Conservation (phyloP, 2,888 invertebrate species). For the Thecocarcelia acutangulata region DNA sequence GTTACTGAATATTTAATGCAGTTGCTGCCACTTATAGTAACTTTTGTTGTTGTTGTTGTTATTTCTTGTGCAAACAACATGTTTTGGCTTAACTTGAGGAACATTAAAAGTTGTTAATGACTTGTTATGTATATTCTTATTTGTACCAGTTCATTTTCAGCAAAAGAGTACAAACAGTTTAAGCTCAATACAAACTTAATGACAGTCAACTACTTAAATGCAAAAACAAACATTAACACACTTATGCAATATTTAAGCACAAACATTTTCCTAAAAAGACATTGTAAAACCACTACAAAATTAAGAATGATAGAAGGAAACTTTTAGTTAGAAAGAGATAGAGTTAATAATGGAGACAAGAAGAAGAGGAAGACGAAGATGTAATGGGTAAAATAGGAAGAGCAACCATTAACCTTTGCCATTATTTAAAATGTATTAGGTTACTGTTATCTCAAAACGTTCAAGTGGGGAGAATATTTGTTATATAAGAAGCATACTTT, state of each 20-base stretch:
- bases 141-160: slow-evolving; percentile 50
- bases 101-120: slow-evolving; percentile 69
- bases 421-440: background rate
- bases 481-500: too few species aligned
- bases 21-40: slow-evolving; percentile 49
- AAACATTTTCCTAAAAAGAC: slow-evolving; percentile 2
- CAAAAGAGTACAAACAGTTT: slow-evolving; percentile 25
- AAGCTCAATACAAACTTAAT: slow-evolving; percentile 29
- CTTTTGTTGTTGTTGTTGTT: background rate
- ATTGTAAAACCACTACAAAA: slow-evolving; percentile 16
- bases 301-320: background rate
- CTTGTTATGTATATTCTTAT: slow-evolving; percentile 64
- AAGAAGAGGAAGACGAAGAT: background rate
- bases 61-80: slow-evolving; percentile 20
- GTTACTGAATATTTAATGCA: slow-evolving; percentile 41
- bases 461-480: too few species aligned
- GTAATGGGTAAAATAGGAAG: background rate
- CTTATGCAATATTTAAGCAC: background rate
- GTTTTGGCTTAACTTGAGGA: slow-evolving; percentile 49
- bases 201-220: slow-evolving; percentile 19
- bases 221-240: background rate
- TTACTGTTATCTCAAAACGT: too few species aligned
- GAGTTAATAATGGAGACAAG: slow-evolving; percentile 14
- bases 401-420: slow-evolving; percentile 21
- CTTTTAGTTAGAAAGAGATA: background rate